phyloP scores from a whole-genome alignment of 2,797 vertebrate species.

The Eupleurogrammus muticus region DNA sequence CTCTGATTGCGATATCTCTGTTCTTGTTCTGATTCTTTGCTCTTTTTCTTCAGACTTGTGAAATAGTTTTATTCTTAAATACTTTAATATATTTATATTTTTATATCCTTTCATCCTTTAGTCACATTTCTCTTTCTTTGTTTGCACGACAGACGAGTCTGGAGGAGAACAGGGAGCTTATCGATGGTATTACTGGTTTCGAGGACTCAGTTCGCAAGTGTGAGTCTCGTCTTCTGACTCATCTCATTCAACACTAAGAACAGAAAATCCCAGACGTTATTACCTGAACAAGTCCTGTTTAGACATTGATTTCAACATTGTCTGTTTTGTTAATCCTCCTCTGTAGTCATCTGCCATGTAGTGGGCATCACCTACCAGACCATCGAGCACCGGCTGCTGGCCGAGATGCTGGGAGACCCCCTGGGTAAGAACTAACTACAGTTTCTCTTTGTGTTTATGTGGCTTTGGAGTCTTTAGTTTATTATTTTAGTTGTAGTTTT shows the following conservation, averaged over 20 bases:
- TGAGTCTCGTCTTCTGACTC: conserved; percentile 73
- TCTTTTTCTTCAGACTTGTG: background rate
- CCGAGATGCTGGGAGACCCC: conserved; percentile 93
- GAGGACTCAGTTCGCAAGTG: conserved; percentile 95
- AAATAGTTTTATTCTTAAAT: background rate
- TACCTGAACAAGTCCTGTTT: background rate
- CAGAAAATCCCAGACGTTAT: too few species aligned
- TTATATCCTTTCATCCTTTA: too few species aligned
- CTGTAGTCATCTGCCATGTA: conserved; percentile 92
- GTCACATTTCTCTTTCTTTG: background rate
- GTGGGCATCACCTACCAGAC: conserved; percentile 97
- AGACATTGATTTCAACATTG: background rate
- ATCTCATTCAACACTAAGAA: rapidly evolving
- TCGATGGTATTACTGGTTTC: conserved; percentile 92
- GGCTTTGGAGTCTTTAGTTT: too few species aligned
- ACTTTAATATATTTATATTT: too few species aligned
- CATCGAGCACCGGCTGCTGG: conserved; percentile 91
- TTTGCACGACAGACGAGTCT: conserved; percentile 85
- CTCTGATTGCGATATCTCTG: background rate
- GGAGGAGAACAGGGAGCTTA: conserved; percentile 92
- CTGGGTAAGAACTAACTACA: conserved; percentile 81
- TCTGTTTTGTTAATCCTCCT: background rate
- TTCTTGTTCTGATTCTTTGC: background rate
- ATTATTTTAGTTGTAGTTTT: too few species aligned
- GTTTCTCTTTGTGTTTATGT: too few species aligned